Base-by-base conservation (phyloP, 2,888 invertebrate species). In the Aleiodes alternator region DNA sequence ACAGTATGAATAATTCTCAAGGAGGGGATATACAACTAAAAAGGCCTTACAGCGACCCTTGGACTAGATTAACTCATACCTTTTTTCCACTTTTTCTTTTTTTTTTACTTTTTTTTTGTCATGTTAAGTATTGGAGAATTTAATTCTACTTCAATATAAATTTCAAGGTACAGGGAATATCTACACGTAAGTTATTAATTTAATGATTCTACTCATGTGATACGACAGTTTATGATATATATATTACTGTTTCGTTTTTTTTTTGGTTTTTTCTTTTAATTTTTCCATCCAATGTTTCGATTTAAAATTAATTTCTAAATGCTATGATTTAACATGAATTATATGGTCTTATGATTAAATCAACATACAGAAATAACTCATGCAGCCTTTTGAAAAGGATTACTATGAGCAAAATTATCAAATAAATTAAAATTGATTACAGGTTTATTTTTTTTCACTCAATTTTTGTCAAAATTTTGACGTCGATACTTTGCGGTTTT, bases 91-190 rank as follows among this genome's bases (percentile, higher is more conserved):
- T 38, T 38, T 75, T 57, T 53, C 69, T 76, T 73, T 61, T 53
- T 43, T 7, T 53, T 14, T 6, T 12, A 4, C 6, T 53, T 53
- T 4, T 9, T 16, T 66, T 76, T 75, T 66, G 12, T 43, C 23
- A 43, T 43, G 53, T 53, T 53, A 71, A 75, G 82, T 80, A 79
- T 74, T 70, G 73, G 79, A 81, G 76, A 14, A 53, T 16, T 53
- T 83, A 84, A 73, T 69, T 68, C 82, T 86, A 85, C 82, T 72
- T 85, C 84, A 86, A 34, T 87, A 87, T 81, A 87, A 86, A 87
- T 86, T 85, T 86, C 82, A 87, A 87, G 86, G 87, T 87, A 87
- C 87, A 84, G 85, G 85, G 86, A 86, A 86, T 87, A 87, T 87
- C 87, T 87, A 87, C 87, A 87, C 83, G 80, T 86, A 80, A 81